Evolutionary conservation across 2,113 vertebrate species (phyloP), one percentile per base, ranked within the genome.

Genomic region (Salvelinus alpinus): DNA sequence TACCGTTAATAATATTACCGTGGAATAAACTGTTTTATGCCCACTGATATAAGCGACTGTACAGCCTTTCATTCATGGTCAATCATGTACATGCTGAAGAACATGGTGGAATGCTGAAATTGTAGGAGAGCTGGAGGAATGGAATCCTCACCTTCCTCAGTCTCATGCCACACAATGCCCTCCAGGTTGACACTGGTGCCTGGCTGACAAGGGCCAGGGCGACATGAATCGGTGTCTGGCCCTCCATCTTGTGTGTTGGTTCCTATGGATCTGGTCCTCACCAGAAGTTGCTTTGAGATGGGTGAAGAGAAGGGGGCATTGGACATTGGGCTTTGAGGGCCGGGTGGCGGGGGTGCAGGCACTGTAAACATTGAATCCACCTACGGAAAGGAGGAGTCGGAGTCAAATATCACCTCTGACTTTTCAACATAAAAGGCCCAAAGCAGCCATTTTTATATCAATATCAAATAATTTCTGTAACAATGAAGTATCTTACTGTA

Each of bases 161-260:
- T 98, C 94, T 98, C 97, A 81, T 98, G 97, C 97, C 97, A 98
- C 78, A 98, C 96, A 86, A 98, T 98, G 78, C 97, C 97, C 94
- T 98, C 96, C 93, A 98, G 92, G 92, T 97, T 98, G 85, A 98
- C 96, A 80, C 96, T 98, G 88, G 96, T 98, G 72, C 97, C 97
- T 11, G 97, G 97, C 87, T 97, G 95, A 90, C 96, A 98, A 76
- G 96, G 96, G 78, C 96, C 96, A 84, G 96, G 90, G 87, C 94
- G 95, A 91, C 95, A 94, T 0, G 94, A 91, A 84, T 96, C 95
- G 8, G 94, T 95, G 88, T 96, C 94, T 85, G 94, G 91, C 91
- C 94, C 93, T 72, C 85, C 82, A 0, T 97, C 96, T 78, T 96
- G 96, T 20, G 97, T 98, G 93, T 96, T 98, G 90, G 97, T 95